Evolutionary conservation across 2,113 vertebrate species (phyloP), one percentile per base, ranked within the genome.

Genomic region (Phalacrocorax brasilianus): DNA sequence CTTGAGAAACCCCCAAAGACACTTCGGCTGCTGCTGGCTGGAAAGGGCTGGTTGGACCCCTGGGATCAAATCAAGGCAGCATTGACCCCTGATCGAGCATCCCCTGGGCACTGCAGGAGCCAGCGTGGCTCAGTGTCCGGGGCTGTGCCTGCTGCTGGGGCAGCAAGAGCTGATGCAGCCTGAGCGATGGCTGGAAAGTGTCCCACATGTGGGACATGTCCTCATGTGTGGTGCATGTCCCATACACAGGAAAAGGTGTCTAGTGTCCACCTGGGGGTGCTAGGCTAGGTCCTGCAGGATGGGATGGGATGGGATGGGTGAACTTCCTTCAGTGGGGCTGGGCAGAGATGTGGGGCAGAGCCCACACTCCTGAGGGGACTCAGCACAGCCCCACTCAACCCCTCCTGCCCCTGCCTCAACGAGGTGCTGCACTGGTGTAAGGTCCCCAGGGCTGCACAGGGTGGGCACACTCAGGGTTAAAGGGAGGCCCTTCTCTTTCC

Each of bases 201-300:
- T 21, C 47, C 70, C 47, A 38, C 2, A 0, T 0, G 1, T 42
- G 56, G n/a, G 8, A 23, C 0, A 1, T 74, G 32, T 44, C 27
- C 35, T 18, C 19, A 6, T 3, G 5, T 20, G 59, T 27, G 55
- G 1, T 40, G 12, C 7, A 1, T 4, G 27, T 63, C 27, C 38
- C 47, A 28, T 6, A 21, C 5, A 9, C 0, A 0, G 11, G 17
- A 13, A 65, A 83, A 68, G 17, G 53, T 20, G 56, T 22, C 40
- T 15, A 32, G 17, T 13, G 47, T 30, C 14, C 47, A 20, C 0
- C 5, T 49, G 56, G 59, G 19, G 8, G 42, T 27, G 28, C 26
- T 9, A 4, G 6, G 9, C 14, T 82, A 52, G 8, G 8, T 32
- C 35, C 30, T 65, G 42, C 0, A 1, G 55, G 8, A 8, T 56